Percentiles rank a stretch among this genome's conserved stretches.
Conservation (phyloP, 2,888 invertebrate genomes). For the Eudasyphora cyanicolor region DNA sequence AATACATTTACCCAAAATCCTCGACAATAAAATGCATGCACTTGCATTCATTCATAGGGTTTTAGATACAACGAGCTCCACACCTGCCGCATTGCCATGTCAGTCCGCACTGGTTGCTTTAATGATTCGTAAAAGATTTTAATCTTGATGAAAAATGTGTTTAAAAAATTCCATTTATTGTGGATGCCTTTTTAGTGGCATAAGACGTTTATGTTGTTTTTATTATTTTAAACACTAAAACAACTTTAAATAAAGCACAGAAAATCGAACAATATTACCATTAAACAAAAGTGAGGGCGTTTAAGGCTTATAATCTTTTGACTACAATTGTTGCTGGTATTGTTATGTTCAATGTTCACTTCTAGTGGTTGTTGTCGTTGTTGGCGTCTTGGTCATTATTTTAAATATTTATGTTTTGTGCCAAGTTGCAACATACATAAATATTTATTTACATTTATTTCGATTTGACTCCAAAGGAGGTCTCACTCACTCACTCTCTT, state of each 20-base stretch:
- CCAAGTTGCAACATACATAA: conserved; percentile 55
- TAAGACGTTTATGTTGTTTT: too few species aligned
- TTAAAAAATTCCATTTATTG: conserved; percentile 50
- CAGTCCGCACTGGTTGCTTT: not conserved
- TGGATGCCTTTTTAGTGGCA: conserved; percentile 42
- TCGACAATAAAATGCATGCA: too few species aligned
- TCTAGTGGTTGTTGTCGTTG: not conserved
- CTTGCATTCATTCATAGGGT: too few species aligned
- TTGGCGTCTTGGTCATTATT: conserved; percentile 26
- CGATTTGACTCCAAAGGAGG: conserved; percentile 17
- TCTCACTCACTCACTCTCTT: too few species aligned
- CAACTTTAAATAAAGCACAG: not conserved
- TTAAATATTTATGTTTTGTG: conserved; percentile 56
- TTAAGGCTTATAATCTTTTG: not conserved
- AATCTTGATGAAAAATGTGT: conserved; percentile 24
- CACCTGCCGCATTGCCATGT: not conserved
- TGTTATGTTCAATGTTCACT: too few species aligned
- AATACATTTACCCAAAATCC: too few species aligned
- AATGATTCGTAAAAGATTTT: not conserved
- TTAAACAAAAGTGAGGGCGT: conserved; percentile 31
- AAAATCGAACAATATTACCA: not conserved
- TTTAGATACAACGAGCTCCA: not conserved
- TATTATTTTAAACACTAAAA: not conserved
- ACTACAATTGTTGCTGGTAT: too few species aligned
- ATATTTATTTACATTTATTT: conserved; percentile 41